Base-by-base conservation (phyloP, 1,140 invertebrate genomes). In the Penaeus chinensis region DNA sequence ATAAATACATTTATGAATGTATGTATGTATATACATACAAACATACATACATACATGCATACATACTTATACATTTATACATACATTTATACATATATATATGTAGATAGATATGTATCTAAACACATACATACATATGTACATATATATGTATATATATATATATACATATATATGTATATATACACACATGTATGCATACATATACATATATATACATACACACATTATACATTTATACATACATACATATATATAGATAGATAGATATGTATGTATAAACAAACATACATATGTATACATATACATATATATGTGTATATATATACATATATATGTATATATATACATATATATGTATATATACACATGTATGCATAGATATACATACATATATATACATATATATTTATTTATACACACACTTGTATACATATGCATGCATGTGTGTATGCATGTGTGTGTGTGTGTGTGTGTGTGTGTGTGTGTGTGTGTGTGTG, bases 151-250 rank as follows among this genome's bases (percentile, higher is more conserved):
- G 20, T 22, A 22, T 22, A 22, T 22, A 3, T 22, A 22, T 22
- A 22, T 22, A 22, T 22, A 22, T 22, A 69, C 32, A 69, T 22
- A 22, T 22, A 69, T 22, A 69, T 22, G 22, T 13, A 69, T 27
- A 69, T 69, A 69, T 69, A 69, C 3, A 13, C 10, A 22, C 22
- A 69, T 69, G 22, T 69, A 69, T 69, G 3, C 22, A 69, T 69
- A 69, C 22, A 69, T 69, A 71, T 71, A 71, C 27, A 71, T 71
- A 71, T 71, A 71, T 71, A 71, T 71, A 71, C 27, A 71, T 71
- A 71, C 27, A 71, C 27, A 71, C 27, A 71, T 71, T 27, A 27
- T 71, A 71, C 27, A 71, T 71, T 3, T 71, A 27, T 71, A 27
- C 27, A 27, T 71, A 8, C 27, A 27, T 71, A 27, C 27, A 27